Percentiles rank a stretch among this genome's conserved stretches.
phyloP scores from a whole-genome alignment of 2,888 invertebrate species.

The Pinctada fucata region DNA sequence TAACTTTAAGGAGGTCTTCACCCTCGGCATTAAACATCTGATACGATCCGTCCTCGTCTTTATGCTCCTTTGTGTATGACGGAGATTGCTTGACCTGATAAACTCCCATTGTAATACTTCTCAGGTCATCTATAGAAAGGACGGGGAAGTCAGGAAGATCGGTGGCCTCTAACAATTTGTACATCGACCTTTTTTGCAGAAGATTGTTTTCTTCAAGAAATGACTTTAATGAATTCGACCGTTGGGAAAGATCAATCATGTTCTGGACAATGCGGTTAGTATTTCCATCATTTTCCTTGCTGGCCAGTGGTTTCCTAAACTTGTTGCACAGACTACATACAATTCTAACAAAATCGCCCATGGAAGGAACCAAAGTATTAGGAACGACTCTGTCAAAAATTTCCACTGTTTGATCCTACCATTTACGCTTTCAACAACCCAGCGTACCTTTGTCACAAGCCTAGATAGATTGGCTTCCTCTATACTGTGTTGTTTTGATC shows the following conservation, averaged over 20 bases:
- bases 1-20: neutral
- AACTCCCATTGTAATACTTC: slow-evolving; percentile 14
- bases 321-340: slow-evolving; percentile 9
- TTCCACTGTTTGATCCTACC: slow-evolving; percentile 23
- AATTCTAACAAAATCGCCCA: slow-evolving; percentile 20
- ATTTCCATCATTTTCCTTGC: neutral
- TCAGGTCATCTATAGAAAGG: slow-evolving; percentile 4
- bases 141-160: neutral
- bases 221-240: neutral
- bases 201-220: neutral
- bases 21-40: neutral
- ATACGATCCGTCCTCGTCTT: neutral
- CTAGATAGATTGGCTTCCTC: slow-evolving; percentile 27
- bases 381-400: slow-evolving; percentile 15
- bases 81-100: neutral
- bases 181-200: neutral
- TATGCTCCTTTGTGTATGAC: neutral
- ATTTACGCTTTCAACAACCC: slow-evolving; percentile 33
- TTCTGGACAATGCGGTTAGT: neutral
- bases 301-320: neutral
- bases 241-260: neutral
- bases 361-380: slow-evolving; percentile 7
- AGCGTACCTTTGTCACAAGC: slow-evolving; percentile 34
- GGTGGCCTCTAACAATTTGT: neutral
- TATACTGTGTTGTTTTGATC: slow-evolving; percentile 30